Conservation (phyloP, 2,797 vertebrate genomes). For the Sardinella longiceps region DNA sequence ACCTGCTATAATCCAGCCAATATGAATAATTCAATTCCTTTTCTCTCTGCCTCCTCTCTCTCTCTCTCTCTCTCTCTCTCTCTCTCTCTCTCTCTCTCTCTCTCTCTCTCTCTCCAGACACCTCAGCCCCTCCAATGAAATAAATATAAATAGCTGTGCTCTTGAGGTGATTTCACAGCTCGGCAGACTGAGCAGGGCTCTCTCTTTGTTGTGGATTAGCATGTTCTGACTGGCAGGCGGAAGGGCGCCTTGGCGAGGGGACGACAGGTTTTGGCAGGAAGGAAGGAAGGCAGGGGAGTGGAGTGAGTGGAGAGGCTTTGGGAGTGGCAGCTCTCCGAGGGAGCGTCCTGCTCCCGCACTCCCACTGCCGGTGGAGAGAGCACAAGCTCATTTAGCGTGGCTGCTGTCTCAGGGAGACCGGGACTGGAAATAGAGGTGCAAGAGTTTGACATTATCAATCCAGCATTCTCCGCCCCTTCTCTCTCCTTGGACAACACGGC, state of each 20-base stretch:
- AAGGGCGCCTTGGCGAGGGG: slow-evolving; percentile 45
- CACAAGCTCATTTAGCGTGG: background rate
- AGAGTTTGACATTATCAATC: slow-evolving; percentile 3
- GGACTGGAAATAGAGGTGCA: background rate
- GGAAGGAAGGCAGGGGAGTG: too few relatives aligned
- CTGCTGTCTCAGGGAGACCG: background rate
- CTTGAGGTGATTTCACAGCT: slow-evolving; percentile 56
- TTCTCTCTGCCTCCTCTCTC: background rate
- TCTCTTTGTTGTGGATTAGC: slow-evolving; percentile 52
- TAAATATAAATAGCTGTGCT: slow-evolving; percentile 38
- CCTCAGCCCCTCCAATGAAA: slow-evolving; percentile 33
- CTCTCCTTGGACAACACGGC: too few relatives aligned
- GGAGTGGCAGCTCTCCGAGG: background rate
- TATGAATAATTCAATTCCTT: slow-evolving; percentile 11
- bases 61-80: background rate
- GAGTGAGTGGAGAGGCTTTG: slow-evolving; percentile 22
- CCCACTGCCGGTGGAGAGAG: background rate
- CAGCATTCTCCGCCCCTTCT: background rate
- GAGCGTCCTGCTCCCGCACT: background rate
- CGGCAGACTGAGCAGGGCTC: slow-evolving; percentile 48
- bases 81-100: too few relatives aligned
- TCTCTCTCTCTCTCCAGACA: background rate
- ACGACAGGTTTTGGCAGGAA: slow-evolving; percentile 38
- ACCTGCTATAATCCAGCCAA: slow-evolving; percentile 19
- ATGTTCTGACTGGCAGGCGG: slow-evolving; percentile 52